A percentile compares a stretch with the other conserved stretches of the same genome.
Evolutionary conservation across 1,140 invertebrate genomes (phyloP).

Genomic region (Anoplolepis gracilipes): DNA sequence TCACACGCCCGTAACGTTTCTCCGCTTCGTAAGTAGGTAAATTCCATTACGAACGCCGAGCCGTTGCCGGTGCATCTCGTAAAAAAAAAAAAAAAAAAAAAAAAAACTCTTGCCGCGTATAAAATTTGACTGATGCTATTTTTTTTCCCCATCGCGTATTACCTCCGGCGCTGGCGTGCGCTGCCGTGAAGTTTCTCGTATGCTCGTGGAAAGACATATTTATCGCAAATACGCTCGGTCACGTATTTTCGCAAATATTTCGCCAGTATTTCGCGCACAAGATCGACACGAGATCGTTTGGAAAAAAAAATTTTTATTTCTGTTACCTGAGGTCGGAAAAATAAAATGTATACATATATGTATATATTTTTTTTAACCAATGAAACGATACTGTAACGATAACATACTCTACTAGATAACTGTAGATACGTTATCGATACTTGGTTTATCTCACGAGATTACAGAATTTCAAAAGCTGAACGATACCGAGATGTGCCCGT

Average conservation of each 20-base stretch:
- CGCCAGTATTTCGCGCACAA: neutral
- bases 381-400: neutral
- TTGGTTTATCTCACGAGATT: slow-evolving; percentile 54
- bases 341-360: neutral
- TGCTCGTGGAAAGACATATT: slow-evolving; percentile 34
- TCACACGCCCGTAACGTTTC: slow-evolving; percentile 38
- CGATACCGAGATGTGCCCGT: neutral
- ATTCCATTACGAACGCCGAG: slow-evolving; percentile 40
- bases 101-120: slow-evolving; percentile 51
- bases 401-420: neutral
- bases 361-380: too few relatives aligned
- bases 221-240: slow-evolving; percentile 8
- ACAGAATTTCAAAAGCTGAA: neutral
- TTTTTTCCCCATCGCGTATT: slow-evolving; percentile 45
- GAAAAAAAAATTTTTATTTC: slow-evolving; percentile 22
- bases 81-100: too few relatives aligned
- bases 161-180: neutral
- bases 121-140: slow-evolving; percentile 57
- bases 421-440: slow-evolving; percentile 45
- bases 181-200: slow-evolving; percentile 11
- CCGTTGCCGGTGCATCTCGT: slow-evolving; percentile 19
- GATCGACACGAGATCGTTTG: slow-evolving; percentile 6
- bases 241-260: neutral
- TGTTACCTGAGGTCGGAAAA: too few relatives aligned
- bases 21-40: slow-evolving; percentile 27